Conservation (phyloP, 2,113 vertebrate species). For the Guaruba guarouba region DNA sequence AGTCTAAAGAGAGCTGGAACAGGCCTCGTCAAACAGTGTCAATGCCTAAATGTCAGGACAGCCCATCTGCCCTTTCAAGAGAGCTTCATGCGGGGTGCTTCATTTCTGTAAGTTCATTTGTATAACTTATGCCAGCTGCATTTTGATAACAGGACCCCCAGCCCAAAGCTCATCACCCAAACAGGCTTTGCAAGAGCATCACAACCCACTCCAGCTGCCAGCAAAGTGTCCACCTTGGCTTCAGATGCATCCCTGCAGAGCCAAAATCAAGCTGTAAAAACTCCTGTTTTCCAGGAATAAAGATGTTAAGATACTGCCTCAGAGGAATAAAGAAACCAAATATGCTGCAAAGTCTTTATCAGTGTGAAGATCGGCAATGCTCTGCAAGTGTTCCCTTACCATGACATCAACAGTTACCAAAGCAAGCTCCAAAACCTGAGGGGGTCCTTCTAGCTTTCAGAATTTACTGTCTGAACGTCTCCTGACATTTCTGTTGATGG, state of each 20-base stretch:
- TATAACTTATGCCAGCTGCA: rapidly evolving
- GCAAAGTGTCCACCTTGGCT: background rate
- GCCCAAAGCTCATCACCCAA: background rate
- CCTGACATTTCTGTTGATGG: background rate
- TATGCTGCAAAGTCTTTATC: background rate
- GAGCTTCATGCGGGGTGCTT: background rate
- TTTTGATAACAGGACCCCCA: background rate
- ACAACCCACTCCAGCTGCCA: background rate
- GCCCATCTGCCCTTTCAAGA: background rate
- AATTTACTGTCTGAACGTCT: background rate
- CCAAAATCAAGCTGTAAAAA: background rate
- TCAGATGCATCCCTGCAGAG: background rate
- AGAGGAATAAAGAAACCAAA: background rate
- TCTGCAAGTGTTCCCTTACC: background rate
- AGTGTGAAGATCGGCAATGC: background rate
- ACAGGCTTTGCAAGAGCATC: background rate
- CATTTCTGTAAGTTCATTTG: background rate
- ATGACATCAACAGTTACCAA: slow-evolving; percentile 5
- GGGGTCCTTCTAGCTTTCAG: background rate
- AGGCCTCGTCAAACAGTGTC: background rate
- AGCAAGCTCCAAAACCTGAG: background rate
- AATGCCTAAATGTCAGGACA: background rate
- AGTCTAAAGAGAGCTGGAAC: background rate
- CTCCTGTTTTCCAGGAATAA: background rate
- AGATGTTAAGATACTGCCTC: background rate